Base-by-base conservation (phyloP, 2,888 invertebrate species). In the Lymantria monacha region DNA sequence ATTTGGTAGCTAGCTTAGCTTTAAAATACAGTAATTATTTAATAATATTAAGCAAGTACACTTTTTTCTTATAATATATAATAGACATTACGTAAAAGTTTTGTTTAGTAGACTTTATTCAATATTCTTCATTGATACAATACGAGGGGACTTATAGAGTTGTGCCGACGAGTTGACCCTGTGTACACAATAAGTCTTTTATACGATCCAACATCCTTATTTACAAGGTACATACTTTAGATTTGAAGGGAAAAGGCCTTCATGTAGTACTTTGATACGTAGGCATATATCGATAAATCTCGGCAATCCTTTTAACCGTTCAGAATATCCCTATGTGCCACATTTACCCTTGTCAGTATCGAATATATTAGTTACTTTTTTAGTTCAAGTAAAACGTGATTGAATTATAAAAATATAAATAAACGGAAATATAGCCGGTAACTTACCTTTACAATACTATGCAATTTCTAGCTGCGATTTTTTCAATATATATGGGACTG, bases 211-310 rank as follows among this genome's bases (percentile, higher is more conserved):
- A 41, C 14, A 13, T 15, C 41, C 41, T 41, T 15, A 41, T 41
- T 13, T 41, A 7, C 41, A 41, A 41, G 12, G 38, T 13, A 38
- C 13, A n/a, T 38, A 38, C 38, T 38, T 38, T n/a, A 7, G 38
- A 38, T n/a, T 10, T 38, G 38, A 38, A 38, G 38, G 9, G n/a
- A 38, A 33, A 33, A 38, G 38, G 38, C 12, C 38, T 13, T 38
- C 38, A 38, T 11, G 38, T 38, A 38, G 11, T n/a, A 38, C 38
- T 12, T 1, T 38, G 9, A 38, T 38, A 38, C 7, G n/a, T 38
- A 48, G 54, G 44, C 51, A 55, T n/a, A 63, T 48, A 38, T 38
- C n/a, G 38, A 13, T 38, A 38, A 38, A 38, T 36, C 36, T 36
- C 10, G 9, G 36, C 36, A n/a, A 13, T 12, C 11, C 38, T 38